phyloP scores from a whole-genome alignment of 2,797 vertebrate species.

The Clarias fuscus region DNA sequence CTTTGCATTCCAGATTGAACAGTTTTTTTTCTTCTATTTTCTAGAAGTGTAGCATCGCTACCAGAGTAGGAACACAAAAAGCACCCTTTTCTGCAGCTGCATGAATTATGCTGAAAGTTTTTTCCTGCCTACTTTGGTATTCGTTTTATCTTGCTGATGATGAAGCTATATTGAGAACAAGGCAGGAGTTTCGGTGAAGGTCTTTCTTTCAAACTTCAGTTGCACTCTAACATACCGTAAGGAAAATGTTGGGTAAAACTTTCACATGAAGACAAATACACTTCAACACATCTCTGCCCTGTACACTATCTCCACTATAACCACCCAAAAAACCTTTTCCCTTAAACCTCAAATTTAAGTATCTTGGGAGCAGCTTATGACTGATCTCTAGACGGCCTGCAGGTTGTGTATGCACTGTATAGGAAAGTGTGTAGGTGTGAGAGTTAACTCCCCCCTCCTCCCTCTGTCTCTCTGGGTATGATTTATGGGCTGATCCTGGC shows the following conservation, averaged over 20 bases:
- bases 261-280: slow-evolving; percentile 15
- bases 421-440: slow-evolving; percentile 59
- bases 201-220: background rate
- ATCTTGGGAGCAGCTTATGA: slow-evolving; percentile 14
- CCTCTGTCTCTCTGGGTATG: slow-evolving; percentile 69
- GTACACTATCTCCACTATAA: slow-evolving; percentile 20
- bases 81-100: background rate
- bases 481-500: slow-evolving; percentile 86
- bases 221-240: background rate
- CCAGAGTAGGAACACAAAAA: background rate
- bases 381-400: slow-evolving; percentile 28
- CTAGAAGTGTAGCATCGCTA: too few relatives aligned
- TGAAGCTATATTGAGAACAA: slow-evolving; percentile 1
- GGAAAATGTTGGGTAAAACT: background rate
- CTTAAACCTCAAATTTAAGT: background rate
- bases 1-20: background rate
- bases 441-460: slow-evolving; percentile 51
- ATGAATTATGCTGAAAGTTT: background rate
- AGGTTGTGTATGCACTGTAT: slow-evolving; percentile 46
- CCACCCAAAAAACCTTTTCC: slow-evolving; percentile 22
- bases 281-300: background rate
- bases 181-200: slow-evolving; percentile 2
- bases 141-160: slow-evolving; percentile 8
- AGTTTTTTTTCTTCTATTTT: background rate
- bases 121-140: background rate